A percentile compares a stretch with the other conserved stretches of the same genome.
phyloP scores from a whole-genome alignment of 2,113 vertebrate genomes.

The Macroglossus sobrinus region DNA sequence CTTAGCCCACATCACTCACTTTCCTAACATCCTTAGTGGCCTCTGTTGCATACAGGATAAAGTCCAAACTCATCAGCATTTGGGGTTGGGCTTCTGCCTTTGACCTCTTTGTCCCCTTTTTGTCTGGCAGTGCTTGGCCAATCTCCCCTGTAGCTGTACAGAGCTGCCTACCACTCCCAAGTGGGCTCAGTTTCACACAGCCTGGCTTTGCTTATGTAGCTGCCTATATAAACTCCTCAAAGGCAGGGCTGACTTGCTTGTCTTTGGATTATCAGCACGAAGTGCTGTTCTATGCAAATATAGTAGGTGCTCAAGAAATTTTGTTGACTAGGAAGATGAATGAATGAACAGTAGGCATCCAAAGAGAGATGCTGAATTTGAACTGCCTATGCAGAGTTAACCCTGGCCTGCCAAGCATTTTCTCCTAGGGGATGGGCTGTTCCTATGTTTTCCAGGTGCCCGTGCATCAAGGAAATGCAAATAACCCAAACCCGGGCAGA shows the following conservation, averaged over 20 bases:
- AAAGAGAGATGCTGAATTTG: neutral
- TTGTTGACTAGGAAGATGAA: neutral
- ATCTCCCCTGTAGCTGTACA: no score
- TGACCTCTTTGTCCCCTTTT: no score
- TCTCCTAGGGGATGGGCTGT: neutral
- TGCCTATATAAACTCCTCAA: neutral
- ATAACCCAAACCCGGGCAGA: neutral
- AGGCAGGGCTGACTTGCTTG: neutral
- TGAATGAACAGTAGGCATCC: neutral
- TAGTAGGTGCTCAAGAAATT: neutral
- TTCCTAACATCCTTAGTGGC: neutral
- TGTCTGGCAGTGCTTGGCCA: accelerated
- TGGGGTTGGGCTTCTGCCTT: accelerated
- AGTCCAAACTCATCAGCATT: accelerated
- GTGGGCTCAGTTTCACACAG: accelerated
- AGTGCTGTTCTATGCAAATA: neutral
- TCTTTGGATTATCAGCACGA: neutral
- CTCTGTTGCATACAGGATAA: neutral
- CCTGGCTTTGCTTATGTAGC: neutral
- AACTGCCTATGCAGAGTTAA: neutral
- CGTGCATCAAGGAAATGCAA: neutral
- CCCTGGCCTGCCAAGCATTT: neutral
- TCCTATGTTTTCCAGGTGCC: neutral
- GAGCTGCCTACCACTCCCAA: neutral
- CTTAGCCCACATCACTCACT: neutral